Percentiles rank a stretch among this genome's conserved stretches.
phyloP scores from a whole-genome alignment of 1,140 invertebrate species.

The Subanguina moxae region DNA sequence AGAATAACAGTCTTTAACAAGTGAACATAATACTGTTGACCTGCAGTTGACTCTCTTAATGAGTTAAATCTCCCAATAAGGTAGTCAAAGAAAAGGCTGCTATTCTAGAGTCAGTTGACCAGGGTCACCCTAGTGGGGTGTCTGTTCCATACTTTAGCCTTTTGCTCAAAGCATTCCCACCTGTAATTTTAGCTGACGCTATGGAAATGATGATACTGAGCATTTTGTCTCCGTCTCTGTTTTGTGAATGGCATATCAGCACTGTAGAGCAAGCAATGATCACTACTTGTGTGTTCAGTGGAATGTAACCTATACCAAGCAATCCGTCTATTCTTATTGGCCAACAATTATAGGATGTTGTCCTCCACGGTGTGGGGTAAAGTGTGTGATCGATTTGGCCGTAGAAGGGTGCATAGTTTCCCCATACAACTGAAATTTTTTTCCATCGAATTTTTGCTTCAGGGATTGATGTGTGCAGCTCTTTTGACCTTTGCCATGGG shows the following conservation, averaged over 20 bases:
- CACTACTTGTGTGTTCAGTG: conserved; percentile 81
- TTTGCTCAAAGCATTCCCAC: conserved; percentile 63
- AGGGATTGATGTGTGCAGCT: conserved; percentile 80
- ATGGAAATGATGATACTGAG: conserved; percentile 97
- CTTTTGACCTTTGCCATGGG: conserved; percentile 85
- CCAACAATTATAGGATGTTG: conserved; percentile 92
- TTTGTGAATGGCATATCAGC: conserved; percentile 86
- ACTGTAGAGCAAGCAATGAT: conserved; percentile 70
- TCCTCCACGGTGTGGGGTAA: conserved; percentile 92
- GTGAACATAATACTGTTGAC: not conserved
- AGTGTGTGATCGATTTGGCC: conserved; percentile 85
- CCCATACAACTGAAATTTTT: conserved; percentile 7
- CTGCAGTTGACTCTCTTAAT: too few species aligned
- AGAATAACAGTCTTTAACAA: not conserved
- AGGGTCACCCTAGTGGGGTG: not conserved
- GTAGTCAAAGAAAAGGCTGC: not conserved
- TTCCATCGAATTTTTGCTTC: conserved; percentile 54
- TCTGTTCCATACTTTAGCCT: too few species aligned
- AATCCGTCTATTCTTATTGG: too few species aligned
- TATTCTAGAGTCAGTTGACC: conserved; percentile 1
- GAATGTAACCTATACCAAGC: conserved; percentile 67
- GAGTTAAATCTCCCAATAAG: too few species aligned
- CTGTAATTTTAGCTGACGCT: conserved; percentile 80
- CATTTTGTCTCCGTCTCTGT: conserved; percentile 82
- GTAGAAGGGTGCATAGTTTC: conserved; percentile 70